phyloP scores from a whole-genome alignment of 2,797 vertebrate genomes.

The Trachops cirrhosus region DNA sequence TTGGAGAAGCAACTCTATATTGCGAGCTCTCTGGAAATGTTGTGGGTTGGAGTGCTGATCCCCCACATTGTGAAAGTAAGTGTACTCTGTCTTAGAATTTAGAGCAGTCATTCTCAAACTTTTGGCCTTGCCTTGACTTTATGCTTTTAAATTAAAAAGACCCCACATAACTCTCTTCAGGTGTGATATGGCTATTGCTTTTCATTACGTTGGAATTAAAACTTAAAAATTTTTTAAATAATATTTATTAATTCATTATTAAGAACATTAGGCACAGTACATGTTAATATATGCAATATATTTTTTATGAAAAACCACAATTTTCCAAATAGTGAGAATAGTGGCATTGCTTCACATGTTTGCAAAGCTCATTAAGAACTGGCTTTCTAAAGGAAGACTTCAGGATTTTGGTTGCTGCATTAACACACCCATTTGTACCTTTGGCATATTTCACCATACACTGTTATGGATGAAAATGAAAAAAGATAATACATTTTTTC shows the following conservation, averaged over 20 bases:
- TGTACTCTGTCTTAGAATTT: slow-evolving; percentile 11
- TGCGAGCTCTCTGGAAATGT: neutral
- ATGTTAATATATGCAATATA: neutral
- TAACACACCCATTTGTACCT: neutral
- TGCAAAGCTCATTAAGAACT: neutral
- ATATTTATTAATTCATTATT: neutral
- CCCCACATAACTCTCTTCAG: neutral
- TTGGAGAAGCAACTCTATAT: accelerated
- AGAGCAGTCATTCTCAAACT: neutral
- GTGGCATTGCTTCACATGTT: neutral
- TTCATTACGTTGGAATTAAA: slow-evolving; percentile 1
- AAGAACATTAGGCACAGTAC: neutral
- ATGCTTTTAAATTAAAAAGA: neutral
- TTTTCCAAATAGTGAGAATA: neutral
- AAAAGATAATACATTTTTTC: neutral
- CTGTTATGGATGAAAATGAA: neutral
- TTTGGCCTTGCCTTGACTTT: neutral
- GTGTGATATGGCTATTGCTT: neutral
- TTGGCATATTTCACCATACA: neutral
- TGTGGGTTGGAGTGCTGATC: neutral
- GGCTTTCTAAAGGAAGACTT: neutral
- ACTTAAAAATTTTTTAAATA: neutral
- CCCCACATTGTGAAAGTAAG: slow-evolving; percentile 80
- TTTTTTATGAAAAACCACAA: neutral
- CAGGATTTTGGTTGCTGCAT: neutral